Conservation (phyloP, 2,797 vertebrate genomes). For the Myotis findleyi region DNA sequence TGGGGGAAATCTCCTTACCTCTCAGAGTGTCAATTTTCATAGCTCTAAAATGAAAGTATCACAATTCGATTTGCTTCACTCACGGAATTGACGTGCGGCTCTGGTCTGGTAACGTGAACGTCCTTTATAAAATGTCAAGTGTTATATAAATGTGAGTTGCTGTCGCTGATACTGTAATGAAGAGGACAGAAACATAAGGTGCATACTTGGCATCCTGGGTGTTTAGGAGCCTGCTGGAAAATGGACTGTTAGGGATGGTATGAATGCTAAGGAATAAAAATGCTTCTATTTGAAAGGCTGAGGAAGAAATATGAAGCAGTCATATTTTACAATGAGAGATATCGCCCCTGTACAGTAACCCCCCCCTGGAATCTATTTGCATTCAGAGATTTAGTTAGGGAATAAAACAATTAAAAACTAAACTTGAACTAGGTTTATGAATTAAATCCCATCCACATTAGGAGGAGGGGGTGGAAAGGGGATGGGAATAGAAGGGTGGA, state of each 20-base stretch:
- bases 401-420: neutral
- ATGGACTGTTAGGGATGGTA: neutral
- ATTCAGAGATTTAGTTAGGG: neutral
- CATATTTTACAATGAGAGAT: neutral
- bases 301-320: neutral
- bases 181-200: neutral
- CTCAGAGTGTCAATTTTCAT: conserved; percentile 22
- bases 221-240: neutral
- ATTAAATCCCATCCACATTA: neutral
- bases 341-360: neutral
- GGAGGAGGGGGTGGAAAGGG: neutral
- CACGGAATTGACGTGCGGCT: neutral
- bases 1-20: neutral
- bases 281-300: neutral
- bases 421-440: neutral
- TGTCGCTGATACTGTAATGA: neutral
- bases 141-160: neutral
- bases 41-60: conserved; percentile 36
- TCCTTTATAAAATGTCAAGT: conserved; percentile 8
- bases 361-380: neutral
- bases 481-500: neutral
- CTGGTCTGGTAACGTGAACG: conserved; percentile 19
- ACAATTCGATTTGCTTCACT: neutral
- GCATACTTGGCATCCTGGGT: neutral
- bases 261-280: neutral